Evolutionary conservation across 2,888 invertebrate species (phyloP).

Genomic region (Cistogaster globosa): DNA sequence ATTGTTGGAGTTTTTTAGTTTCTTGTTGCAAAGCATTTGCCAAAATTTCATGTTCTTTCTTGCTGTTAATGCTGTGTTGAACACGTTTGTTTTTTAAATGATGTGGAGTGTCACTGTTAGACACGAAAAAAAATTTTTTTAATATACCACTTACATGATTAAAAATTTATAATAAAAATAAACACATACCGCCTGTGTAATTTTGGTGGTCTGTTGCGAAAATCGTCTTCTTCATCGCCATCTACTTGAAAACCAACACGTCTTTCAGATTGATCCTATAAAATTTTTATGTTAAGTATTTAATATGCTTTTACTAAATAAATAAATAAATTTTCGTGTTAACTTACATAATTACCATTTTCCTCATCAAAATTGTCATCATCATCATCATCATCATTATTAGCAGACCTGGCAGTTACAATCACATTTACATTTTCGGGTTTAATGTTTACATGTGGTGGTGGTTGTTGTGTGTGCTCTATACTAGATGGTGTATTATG

Average conservation of each 20-base stretch:
- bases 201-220: conserved; percentile 82
- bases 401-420: conserved; percentile 70
- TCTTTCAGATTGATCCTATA: conserved; percentile 84
- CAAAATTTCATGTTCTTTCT: conserved; percentile 88
- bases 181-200: conserved; percentile 81
- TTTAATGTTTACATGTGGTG: conserved; percentile 64
- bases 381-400: conserved; percentile 83
- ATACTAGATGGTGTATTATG: conserved; percentile 39
- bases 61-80: conserved; percentile 86
- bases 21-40: conserved; percentile 82
- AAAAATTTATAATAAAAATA: not conserved
- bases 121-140: not conserved
- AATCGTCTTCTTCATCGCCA: conserved; percentile 82
- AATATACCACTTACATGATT: not conserved
- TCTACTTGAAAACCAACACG: conserved; percentile 87
- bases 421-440: conserved; percentile 76
- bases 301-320: not conserved
- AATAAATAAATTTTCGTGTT: not conserved
- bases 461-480: conserved; percentile 52
- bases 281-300: not conserved
- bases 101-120: conserved; percentile 97
- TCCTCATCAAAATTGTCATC: conserved; percentile 87
- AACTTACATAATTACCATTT: conserved; percentile 87
- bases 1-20: conserved; percentile 74
- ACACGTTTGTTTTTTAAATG: conserved; percentile 99